Percentiles rank a stretch among this genome's conserved stretches.
These are phyloP conservation scores for Cyrtodaria siliqua DNA, from an alignment of 2,888 invertebrate species.

Conservation along the genomic window DNA sequence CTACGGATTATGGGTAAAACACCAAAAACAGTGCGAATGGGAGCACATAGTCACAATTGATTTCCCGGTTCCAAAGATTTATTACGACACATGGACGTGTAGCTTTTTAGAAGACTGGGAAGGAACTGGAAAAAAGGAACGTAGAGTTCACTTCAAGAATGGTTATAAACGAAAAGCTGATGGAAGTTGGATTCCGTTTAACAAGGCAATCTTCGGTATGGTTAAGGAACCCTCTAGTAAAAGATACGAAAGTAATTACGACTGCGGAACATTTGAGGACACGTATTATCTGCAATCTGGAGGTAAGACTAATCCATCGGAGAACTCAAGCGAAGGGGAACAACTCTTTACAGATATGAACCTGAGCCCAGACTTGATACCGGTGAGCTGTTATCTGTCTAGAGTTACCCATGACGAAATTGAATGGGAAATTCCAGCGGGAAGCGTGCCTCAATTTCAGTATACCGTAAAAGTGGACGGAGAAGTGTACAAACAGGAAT, in stretches of 20 bases:
- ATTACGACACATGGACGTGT: constrained; percentile 58
- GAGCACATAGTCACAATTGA: constrained; percentile 69
- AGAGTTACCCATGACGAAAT: constrained; percentile 41
- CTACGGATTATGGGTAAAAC: constrained; percentile 72
- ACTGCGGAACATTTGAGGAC: constrained; percentile 46
- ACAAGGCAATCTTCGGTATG: constrained; percentile 60
- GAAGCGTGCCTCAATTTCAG: constrained; percentile 66
- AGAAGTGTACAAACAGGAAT: constrained; percentile 37
- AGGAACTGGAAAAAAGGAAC: constrained; percentile 61
- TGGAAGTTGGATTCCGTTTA: constrained; percentile 65
- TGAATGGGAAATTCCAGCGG: constrained; percentile 58
- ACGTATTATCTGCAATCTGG: constrained; percentile 67
- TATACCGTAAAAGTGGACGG: constrained; percentile 59
- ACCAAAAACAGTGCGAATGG: constrained; percentile 64
- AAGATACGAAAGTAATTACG: constrained; percentile 58
- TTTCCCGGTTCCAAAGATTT: constrained; percentile 63
- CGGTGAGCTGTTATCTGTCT: constrained; percentile 56
- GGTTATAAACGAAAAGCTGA: constrained; percentile 62
- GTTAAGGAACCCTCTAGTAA: constrained; percentile 54
- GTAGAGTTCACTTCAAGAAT: constrained; percentile 62
- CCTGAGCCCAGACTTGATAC: constrained; percentile 43
- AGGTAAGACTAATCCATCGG: constrained; percentile 62
- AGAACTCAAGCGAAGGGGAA: constrained; percentile 38
- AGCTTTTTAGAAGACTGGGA: constrained; percentile 74
- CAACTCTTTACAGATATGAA: constrained; percentile 28